Evolutionary conservation across 2,888 invertebrate genomes (phyloP), one percentile per base, ranked within the genome.

Genomic region (Pinctada fucata): DNA sequence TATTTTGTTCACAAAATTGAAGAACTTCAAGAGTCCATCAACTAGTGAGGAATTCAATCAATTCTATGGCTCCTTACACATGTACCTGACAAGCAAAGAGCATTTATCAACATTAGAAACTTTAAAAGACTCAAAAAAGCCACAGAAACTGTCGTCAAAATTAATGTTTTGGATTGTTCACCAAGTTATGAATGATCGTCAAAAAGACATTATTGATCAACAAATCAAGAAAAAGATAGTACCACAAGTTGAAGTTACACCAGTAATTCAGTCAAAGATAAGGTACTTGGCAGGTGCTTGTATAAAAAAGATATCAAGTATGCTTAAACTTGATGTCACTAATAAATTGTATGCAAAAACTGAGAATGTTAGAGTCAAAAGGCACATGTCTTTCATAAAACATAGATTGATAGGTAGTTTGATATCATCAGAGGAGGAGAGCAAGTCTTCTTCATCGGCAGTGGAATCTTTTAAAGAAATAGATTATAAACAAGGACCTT

Each of bases 211-310:
- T 66, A 51, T 58, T 51, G 66, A 45, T 3, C 67, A 10, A 47
- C 72, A 76, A 65, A 75, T 16, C 49, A 58, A 75, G 51, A 31
- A 70, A 52, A 70, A 64, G 13, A 58, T 66, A 50, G 63, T 48
- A 13, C 31, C 3, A 51, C 64, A 72, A 6, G 4, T 31, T 52
- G 58, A 68, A 68, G 49, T 72, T 13, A 71, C 77, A 52, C 52
- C 66, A 48, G 78, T 69, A 63, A 63, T 50, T 48, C 5, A 66
- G 58, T 66, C 68, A 51, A 77, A 77, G 65, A 51, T 72, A 48
- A 8, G 77, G 13, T 72, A 77, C n/a, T 8, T 77, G 5, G 77
- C 78, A 72, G 78, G 78, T 51, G 78, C 69, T 45, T 78, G 72
- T 68, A 10, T 72, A 47, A 31, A 73, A 51, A 78, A 73, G 65